phyloP scores from a whole-genome alignment of 2,797 vertebrate species.

The Melanotaenia maccullochi region DNA sequence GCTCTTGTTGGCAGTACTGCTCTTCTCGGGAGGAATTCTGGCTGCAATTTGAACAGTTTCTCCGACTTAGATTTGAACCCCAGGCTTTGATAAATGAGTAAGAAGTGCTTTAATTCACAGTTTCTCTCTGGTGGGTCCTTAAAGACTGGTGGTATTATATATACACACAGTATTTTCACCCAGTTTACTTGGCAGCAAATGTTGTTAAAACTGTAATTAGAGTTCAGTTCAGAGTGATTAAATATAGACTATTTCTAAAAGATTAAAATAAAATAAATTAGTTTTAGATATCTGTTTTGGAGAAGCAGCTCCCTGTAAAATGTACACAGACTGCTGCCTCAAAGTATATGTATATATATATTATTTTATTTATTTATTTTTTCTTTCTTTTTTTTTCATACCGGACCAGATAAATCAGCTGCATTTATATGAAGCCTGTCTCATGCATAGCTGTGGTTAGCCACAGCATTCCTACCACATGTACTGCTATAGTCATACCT shows the following conservation, averaged over 20 bases:
- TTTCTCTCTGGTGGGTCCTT: constrained; percentile 52
- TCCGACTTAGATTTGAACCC: constrained; percentile 59
- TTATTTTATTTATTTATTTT: no score
- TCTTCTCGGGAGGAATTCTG: constrained; percentile 59
- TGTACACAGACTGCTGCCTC: constrained; percentile 40
- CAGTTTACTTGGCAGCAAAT: constrained; percentile 26
- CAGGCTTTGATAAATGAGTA: constrained; percentile 65
- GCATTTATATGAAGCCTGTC: constrained; percentile 68
- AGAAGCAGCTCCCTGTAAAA: constrained; percentile 6
- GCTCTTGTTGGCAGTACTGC: constrained; percentile 59
- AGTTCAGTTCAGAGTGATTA: constrained; percentile 8
- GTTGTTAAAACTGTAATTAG: constrained; percentile 13
- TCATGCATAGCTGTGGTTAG: constrained; percentile 71
- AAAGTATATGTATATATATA: not conserved
- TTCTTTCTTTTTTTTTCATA: constrained; percentile 1
- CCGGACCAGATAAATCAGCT: constrained; percentile 57
- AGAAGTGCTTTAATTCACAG: constrained; percentile 59
- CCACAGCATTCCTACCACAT: constrained; percentile 67
- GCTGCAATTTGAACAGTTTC: constrained; percentile 39
- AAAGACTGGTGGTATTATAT: constrained; percentile 18
- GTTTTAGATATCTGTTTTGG: constrained; percentile 14
- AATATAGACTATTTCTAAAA: not conserved
- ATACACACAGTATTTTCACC: constrained; percentile 25
- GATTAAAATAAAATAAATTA: constrained; percentile 15
- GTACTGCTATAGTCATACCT: constrained; percentile 72